Percentiles rank a stretch among this genome's conserved stretches.
Evolutionary conservation across 1,140 invertebrate species (phyloP).

Genomic region (Akabosia matsudoensis): DNA sequence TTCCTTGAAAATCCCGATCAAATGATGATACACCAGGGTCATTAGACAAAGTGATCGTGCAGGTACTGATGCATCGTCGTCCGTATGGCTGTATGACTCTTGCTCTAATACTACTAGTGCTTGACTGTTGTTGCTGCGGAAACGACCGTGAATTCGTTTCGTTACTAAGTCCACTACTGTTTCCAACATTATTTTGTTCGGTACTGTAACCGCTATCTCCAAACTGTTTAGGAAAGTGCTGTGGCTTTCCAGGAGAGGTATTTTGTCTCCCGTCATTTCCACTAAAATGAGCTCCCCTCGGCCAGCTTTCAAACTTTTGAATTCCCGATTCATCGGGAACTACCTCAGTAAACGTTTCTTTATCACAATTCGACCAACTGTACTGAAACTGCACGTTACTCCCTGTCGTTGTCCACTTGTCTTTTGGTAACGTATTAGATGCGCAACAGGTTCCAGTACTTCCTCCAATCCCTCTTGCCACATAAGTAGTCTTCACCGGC

Average conservation of each 20-base stretch:
- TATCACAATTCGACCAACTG: slow-evolving; percentile 39
- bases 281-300: neutral
- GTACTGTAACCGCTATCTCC: slow-evolving; percentile 57
- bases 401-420: slow-evolving; percentile 8
- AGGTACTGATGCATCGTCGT: slow-evolving; percentile 63
- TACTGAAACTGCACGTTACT: slow-evolving; percentile 44
- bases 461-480: slow-evolving; percentile 49
- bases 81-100: slow-evolving; percentile 51
- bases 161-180: neutral
- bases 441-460: neutral
- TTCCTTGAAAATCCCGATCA: neutral
- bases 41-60: slow-evolving; percentile 59
- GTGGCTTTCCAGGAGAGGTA: neutral
- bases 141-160: neutral
- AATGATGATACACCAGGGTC: slow-evolving; percentile 29
- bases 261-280: neutral
- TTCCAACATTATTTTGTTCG: slow-evolving; percentile 49
- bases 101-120: slow-evolving; percentile 10
- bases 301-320: slow-evolving; percentile 46
- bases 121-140: slow-evolving; percentile 1
- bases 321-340: slow-evolving; percentile 39
- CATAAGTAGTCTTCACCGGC: slow-evolving; percentile 50
- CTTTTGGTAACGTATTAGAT: neutral
- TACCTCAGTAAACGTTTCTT: slow-evolving; percentile 34
- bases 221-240: slow-evolving; percentile 26